phyloP scores from a whole-genome alignment of 2,113 vertebrate species.

The Toxotes chatareus region DNA sequence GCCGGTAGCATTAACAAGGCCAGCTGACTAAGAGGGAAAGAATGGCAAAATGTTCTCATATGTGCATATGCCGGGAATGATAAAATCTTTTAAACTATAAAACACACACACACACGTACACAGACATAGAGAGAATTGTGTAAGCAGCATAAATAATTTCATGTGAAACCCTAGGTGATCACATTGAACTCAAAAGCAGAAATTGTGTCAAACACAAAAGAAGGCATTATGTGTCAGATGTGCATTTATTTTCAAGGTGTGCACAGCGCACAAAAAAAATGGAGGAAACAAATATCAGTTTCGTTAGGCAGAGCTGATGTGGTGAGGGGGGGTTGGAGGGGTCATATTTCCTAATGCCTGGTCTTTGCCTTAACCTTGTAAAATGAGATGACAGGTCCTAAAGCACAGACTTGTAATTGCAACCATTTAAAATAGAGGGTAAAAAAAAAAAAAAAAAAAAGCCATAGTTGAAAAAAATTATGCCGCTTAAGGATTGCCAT shows the following conservation, averaged over 20 bases:
- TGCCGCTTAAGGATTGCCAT: conserved; percentile 70
- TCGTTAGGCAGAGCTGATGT: conserved; percentile 56
- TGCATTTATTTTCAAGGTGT: conserved; percentile 73
- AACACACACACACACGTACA: conserved; percentile 28
- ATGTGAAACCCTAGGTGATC: conserved; percentile 37
- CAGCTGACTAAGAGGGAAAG: conserved; percentile 59
- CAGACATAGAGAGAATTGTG: conserved; percentile 22
- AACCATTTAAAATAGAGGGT: conserved; percentile 75
- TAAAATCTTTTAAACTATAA: conserved; percentile 38
- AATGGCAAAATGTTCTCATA: conserved; percentile 70
- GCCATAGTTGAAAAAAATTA: conserved; percentile 66
- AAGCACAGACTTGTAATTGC: conserved; percentile 81
- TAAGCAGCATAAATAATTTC: conserved; percentile 37
- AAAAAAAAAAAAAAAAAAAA: conserved; percentile 53
- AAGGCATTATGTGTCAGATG: conserved; percentile 59
- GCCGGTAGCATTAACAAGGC: conserved; percentile 68
- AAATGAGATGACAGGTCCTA: conserved; percentile 80
- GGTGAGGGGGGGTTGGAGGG: conserved; percentile 36
- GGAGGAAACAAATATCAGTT: conserved; percentile 72
- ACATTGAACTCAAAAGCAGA: conserved; percentile 47
- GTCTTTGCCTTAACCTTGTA: conserved; percentile 81
- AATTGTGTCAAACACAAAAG: conserved; percentile 72
- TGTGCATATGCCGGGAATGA: conserved; percentile 48
- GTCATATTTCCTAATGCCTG: conserved; percentile 77
- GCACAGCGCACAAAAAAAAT: conserved; percentile 42